Conservation (phyloP, 1,140 invertebrate species). For the Tyrophagus putrescentiae region DNA sequence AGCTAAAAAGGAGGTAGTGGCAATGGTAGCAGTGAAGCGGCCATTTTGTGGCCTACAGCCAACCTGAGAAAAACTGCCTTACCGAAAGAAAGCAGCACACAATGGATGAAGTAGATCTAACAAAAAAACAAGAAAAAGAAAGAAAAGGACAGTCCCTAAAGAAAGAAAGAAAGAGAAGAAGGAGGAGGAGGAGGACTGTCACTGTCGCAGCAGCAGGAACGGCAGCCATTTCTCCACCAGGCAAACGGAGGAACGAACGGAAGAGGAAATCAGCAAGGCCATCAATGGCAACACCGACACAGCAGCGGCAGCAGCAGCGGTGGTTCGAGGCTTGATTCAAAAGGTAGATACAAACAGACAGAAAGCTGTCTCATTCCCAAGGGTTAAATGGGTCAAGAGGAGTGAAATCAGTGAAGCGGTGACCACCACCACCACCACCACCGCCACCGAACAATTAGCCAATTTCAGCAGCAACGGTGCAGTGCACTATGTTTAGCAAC, state of each 20-base stretch:
- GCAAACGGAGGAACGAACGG: not conserved
- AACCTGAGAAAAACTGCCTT: no score
- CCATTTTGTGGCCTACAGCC: no score
- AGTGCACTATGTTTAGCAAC: no score
- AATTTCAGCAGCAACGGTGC: not conserved
- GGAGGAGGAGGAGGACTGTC: no score
- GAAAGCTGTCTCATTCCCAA: not conserved
- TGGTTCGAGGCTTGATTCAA: not conserved
- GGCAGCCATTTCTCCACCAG: not conserved
- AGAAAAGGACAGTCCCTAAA: no score
- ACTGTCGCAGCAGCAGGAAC: no score
- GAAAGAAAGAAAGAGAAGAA: no score
- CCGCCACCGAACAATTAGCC: not conserved
- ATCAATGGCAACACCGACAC: constrained; percentile 7
- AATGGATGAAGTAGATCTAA: no score
- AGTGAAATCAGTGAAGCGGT: not conserved
- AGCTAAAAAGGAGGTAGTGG: no score
- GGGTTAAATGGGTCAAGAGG: constrained; percentile 13
- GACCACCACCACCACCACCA: not conserved
- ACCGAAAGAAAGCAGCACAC: no score
- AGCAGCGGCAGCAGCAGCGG: not conserved
- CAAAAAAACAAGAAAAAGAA: no score
- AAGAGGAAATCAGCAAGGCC: constrained; percentile 3
- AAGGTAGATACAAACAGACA: not conserved
- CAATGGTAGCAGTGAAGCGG: no score